Base-by-base conservation (phyloP, 2,797 vertebrate genomes). In the Phylloscopus collybita region DNA sequence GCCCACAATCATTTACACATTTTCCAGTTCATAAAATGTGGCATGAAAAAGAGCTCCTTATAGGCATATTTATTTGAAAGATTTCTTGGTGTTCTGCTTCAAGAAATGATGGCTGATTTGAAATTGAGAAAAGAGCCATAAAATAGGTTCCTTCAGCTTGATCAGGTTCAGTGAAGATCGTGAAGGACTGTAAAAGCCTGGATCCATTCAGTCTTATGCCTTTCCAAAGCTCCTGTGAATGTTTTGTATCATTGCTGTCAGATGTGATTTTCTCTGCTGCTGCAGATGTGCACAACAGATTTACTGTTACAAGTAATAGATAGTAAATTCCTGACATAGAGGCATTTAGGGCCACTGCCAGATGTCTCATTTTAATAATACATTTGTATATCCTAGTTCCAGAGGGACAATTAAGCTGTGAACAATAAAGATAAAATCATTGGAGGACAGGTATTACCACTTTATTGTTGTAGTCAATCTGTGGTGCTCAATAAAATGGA, bases 291-390 rank as follows among this genome's bases (percentile, higher is more conserved):
- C 74, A 86, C 94, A 96, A 94, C 92, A 94, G 93, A 94, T 96
- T 94, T 96, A 96, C 91, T 96, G 93, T 96, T 95, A 96, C 95
- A 91, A 96, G 92, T 91, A 92, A 91, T 95, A 79, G 89, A 79
- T 80, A 95, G 95, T 92, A 76, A 83, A 96, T 97, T 96, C 95
- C 84, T 94, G 96, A 95, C 92, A 90, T n/a, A 92, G 51, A 97
- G 81, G 92, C 76, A 93, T 86, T 92, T 92, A 94, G 71, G 81
- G 56, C 88, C 80, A 72, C 60, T 95, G 89, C 88, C 92, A 97
- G 96, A 96, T 97, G 96, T 95, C 94, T 92, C 71, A 88, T 97
- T 96, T 97, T 94, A 93, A 97, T 97, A 95, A 96, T 81, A 96
- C 80, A 70, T 94, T 97, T 85, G 90, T 94, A 71, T 95, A 82